phyloP scores from a whole-genome alignment of 2,797 vertebrate genomes.

The Chaunax sp. region DNA sequence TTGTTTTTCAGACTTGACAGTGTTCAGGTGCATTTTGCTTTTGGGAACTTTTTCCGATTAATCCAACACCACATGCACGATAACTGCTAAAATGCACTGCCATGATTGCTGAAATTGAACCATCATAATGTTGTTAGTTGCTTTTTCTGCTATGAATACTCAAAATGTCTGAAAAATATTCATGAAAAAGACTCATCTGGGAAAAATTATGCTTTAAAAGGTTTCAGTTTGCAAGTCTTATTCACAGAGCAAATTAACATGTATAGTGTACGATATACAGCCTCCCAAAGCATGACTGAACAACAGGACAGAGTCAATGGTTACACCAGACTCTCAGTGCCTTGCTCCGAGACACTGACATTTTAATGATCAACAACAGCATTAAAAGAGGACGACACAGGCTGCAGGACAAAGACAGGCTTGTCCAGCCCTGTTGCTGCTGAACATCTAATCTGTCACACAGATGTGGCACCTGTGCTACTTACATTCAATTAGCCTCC shows the following conservation, averaged over 20 bases:
- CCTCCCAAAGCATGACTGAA: neutral
- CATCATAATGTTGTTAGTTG: too few species aligned
- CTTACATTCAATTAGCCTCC: conserved; percentile 61
- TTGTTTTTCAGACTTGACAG: too few species aligned
- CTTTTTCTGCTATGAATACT: too few species aligned
- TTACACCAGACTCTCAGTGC: neutral
- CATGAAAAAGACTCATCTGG: too few species aligned
- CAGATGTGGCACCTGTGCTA: conserved; percentile 13
- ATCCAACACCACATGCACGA: too few species aligned
- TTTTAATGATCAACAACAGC: neutral
- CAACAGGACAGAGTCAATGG: neutral
- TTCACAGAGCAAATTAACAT: neutral
- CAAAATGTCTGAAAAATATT: too few species aligned
- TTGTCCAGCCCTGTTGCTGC: conserved; percentile 7
- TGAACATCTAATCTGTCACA: conserved; percentile 43
- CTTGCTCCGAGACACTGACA: neutral
- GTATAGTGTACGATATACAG: too few species aligned
- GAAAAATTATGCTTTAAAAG: too few species aligned
- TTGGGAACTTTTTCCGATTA: too few species aligned
- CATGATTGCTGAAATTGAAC: too few species aligned
- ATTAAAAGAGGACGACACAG: conserved; percentile 4
- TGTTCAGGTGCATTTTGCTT: too few species aligned
- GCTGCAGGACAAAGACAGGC: neutral
- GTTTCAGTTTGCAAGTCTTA: neutral
- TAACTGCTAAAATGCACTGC: too few species aligned